Base-by-base conservation (phyloP, 2,888 invertebrate species). In the Abrostola triplasia region DNA sequence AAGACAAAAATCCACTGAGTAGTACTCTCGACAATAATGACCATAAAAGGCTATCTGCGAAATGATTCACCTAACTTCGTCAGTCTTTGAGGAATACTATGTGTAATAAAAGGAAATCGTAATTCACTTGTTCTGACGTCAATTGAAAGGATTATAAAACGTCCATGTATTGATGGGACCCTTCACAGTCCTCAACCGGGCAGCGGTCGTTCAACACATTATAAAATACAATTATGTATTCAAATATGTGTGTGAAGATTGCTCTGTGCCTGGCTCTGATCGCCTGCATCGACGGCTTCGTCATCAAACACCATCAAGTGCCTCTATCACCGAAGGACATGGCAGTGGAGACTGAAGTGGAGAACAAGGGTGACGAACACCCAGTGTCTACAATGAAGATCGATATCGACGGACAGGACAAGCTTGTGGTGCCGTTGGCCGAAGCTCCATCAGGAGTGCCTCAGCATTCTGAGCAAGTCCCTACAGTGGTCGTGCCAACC, bases 171-270 rank as follows among this genome's bases (percentile, higher is more conserved):
- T 24, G 24, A 2, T 24, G 4, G 24, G 24, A 24, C 24, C 24
- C 24, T 4, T 24, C 24, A 24, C 24, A 69, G 11, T 70, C 44
- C 48, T 56, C 41, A 56, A 12, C 6, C 11, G 37, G 37, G 38
- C 12, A 44, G 24, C 51, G 10, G 7, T 57, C 57, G 9, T 49
- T 65, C 47, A 41, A 42, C 56, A 66, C 76, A 66, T 74, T 37
- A 38, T 68, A 36, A 76, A 72, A 64, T 72, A 76, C 68, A 62
- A 62, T 38, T 6, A 74, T 72, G 73, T 74, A 60, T 72, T 72
- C 77, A 47, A 74, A 67, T 41, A 52, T 63, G 40, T 51, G 53
- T 50, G 40, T 68, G 8, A 64, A 55, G 24, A 36, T 68, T 35
- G 59, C 55, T 49, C 12, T 73, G 54, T 67, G 66, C 50, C 50